Evolutionary conservation across 2,113 vertebrate species (phyloP).

Genomic region (Ochotona princeps): DNA sequence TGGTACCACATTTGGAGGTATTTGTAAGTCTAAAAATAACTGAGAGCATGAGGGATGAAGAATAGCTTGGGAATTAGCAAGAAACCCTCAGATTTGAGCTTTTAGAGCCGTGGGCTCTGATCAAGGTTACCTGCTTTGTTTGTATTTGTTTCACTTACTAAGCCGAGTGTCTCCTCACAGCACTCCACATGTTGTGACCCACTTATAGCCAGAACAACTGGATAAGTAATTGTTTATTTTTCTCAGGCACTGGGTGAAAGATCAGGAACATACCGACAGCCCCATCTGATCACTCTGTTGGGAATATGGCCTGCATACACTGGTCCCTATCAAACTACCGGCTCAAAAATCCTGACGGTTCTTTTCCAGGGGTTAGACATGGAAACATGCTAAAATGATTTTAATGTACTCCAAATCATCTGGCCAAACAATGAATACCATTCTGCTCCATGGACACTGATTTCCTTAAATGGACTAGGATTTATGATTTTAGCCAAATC

Average conservation of each 20-base stretch:
- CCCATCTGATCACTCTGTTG: neutral
- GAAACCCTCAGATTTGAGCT: neutral
- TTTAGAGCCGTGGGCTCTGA: neutral
- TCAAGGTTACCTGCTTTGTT: neutral
- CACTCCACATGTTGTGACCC: neutral
- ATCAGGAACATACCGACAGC: neutral
- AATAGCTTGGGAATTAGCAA: neutral
- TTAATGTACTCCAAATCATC: conserved; percentile 22
- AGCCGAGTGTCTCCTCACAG: neutral
- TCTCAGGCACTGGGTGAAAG: neutral
- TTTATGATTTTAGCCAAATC: conserved; percentile 45
- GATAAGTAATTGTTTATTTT: neutral
- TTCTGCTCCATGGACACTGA: neutral
- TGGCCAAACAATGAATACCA: neutral
- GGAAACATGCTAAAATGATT: neutral
- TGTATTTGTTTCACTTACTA: neutral
- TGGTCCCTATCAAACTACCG: neutral
- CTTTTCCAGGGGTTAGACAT: neutral
- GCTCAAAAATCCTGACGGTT: neutral
- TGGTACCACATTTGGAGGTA: neutral
- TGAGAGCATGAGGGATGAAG: neutral
- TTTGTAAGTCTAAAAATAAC: neutral
- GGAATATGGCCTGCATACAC: neutral
- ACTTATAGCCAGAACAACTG: neutral
- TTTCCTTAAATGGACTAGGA: conserved; percentile 46